Evolutionary conservation across 2,113 vertebrate species (phyloP).

Genomic region (Rhipidura dahli): DNA sequence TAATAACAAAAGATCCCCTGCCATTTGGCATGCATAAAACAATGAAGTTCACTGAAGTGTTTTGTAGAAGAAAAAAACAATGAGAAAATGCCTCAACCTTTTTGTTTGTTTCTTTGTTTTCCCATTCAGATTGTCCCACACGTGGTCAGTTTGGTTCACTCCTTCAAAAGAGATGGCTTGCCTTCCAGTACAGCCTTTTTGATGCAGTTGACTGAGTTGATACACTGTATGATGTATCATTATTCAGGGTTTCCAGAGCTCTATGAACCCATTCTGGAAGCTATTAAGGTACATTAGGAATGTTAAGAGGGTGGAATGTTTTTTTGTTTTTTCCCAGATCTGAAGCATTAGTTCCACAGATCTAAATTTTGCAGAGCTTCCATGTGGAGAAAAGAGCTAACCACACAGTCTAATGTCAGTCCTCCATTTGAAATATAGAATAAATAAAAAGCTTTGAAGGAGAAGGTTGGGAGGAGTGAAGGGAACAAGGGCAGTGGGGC

Average conservation of each 20-base stretch:
- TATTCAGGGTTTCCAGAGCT: constrained; percentile 98
- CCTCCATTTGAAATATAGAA: not conserved
- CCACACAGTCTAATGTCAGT: not conserved
- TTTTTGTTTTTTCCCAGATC: not conserved
- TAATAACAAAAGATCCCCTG: not conserved
- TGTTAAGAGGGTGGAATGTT: not conserved
- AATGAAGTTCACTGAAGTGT: not conserved
- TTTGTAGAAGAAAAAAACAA: not conserved
- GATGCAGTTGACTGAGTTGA: constrained; percentile 87
- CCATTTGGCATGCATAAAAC: not conserved
- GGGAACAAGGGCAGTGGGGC: not conserved
- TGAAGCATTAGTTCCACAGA: not conserved
- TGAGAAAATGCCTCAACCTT: not conserved
- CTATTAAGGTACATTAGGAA: constrained; percentile 83
- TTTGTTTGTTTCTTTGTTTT: not conserved
- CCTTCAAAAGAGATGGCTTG: constrained; percentile 85
- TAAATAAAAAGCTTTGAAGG: not conserved
- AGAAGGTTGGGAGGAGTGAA: rapidly evolving
- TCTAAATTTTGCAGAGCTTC: not conserved
- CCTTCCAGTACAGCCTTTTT: constrained; percentile 87
- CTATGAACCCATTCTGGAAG: constrained; percentile 93
- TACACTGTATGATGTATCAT: constrained; percentile 99
- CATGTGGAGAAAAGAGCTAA: not conserved
- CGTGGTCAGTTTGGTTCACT: constrained; percentile 84
- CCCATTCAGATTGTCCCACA: constrained; percentile 87